A percentile compares a stretch with the other conserved stretches of the same genome.
These are phyloP conservation scores for Xiphophorus couchianus DNA, from an alignment of 2,113 vertebrate species.

Conservation along the genomic window DNA sequence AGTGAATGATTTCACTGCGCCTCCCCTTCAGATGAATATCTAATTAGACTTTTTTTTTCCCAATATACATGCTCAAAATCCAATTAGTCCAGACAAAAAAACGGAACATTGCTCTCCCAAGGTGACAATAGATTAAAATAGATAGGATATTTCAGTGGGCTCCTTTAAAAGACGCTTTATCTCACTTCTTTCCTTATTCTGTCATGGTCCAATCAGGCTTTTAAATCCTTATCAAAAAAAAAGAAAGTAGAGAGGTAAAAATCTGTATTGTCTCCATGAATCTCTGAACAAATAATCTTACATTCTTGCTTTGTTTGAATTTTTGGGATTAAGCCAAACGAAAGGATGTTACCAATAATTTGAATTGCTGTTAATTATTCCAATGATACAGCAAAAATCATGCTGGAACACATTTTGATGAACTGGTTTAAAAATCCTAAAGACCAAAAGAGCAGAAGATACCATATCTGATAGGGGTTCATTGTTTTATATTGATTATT, in stretches of 20 bases:
- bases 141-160: conserved; percentile 66
- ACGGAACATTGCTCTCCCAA: conserved; percentile 57
- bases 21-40: conserved; percentile 74
- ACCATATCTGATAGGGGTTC: too few species aligned
- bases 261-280: conserved; percentile 12
- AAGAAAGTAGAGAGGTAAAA: neutral
- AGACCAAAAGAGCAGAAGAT: neutral
- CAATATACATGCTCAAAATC: conserved; percentile 71
- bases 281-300: neutral
- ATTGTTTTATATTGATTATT: neutral
- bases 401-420: neutral
- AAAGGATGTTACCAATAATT: neutral
- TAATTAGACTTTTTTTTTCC: conserved; percentile 64
- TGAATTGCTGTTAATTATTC: too few species aligned
- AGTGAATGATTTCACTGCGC: conserved; percentile 36
- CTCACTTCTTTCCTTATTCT: conserved; percentile 56
- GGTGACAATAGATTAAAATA: conserved; percentile 78
- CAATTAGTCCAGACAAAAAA: conserved; percentile 68
- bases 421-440: neutral
- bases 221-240: conserved; percentile 30
- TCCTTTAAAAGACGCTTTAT: conserved; percentile 65
- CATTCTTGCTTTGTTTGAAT: too few species aligned
- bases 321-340: too few species aligned
- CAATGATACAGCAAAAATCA: neutral
- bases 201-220: conserved; percentile 55